Base-by-base conservation (phyloP, 1,140 invertebrate genomes). In the Drosophila persimilis region DNA sequence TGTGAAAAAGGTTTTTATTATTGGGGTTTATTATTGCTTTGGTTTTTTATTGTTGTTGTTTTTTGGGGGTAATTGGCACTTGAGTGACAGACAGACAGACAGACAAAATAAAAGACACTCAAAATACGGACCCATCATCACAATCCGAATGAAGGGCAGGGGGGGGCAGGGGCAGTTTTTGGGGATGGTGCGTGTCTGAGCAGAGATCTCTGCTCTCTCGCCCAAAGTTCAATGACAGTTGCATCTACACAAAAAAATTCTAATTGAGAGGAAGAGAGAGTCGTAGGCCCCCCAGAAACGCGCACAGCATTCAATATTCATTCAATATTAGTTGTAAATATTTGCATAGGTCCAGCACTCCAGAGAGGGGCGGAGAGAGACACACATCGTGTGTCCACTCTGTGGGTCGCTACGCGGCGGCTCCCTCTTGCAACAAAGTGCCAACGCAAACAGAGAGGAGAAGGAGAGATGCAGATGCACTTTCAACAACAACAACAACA, bases 201-300 rank as follows among this genome's bases (percentile, higher is more conserved):
- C 5, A 26, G 24, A 26, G 24, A 24, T 59, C 8, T 54, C 13
- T 15, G 17, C 39, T 22, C 20, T 58, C 45, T 31, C 44, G 35
- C 69, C 41, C 64, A 86, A 67, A 86, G 81, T 85, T 85, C 81
- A 85, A 86, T 85, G 81, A 85, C 81, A 85, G 81, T 56, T 53
- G 54, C 60, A 54, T 50, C 54, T 73, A 64, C 63, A 74, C 1
- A 62, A 43, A 54, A 45, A 44, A 66, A 83, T 78, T 73, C 73
- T 72, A 80, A 85, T 77, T 85, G 80, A 70, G n/a, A 31, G 22
- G n/a, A 24, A 29, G 11, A 22, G 31, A 17, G 1, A 20, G 35
- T 65, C 51, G 26, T 4, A 67, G 24, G 50, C 15, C 31, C 15
- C 60, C 39, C 24, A 22, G 26, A 26, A 41, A 7, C 9, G 35